Base-by-base conservation (phyloP, 2,888 invertebrate species). In the Loripinus fragilis region DNA sequence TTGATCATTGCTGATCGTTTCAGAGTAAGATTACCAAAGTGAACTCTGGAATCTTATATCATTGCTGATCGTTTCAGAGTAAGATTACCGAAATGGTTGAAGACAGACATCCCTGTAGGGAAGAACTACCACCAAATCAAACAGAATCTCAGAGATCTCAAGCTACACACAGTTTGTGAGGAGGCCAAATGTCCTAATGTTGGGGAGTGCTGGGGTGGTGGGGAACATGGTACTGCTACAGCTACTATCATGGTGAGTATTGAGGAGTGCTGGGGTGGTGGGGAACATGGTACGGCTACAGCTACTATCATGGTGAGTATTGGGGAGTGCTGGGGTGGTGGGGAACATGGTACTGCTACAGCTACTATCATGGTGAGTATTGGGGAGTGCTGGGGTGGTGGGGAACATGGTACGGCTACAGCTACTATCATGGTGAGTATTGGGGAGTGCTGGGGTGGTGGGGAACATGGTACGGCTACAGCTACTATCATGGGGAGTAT, bases 401-500 rank as follows among this genome's bases (percentile, higher is more conserved):
- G 98, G 20, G 96, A 97, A 91, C 95, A 97, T 94, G 97, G 97
- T 41, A 98, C 97, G 25, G 97, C 99, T n/a, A 99, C 99, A 30
- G 99, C 99, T 2, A 99, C 99, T 66, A 99, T 99, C 72, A 99
- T 99, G 99, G 98, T 98, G 94, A 90, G 87, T 38, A 38, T 8
- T 38, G 12, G 12, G n/a, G 99, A 99, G 94, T 99, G 99, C 94
- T 93, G 93, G 93, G 92, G 92, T 35, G 92, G 92, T 0, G 98
- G 98, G 20, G 96, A 97, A 91, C 95, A 97, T 94, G 97, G 97
- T 42, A 98, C 97, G 25, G 97, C 99, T n/a, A 99, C 99, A 30
- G 99, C 99, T 2, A 99, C 99, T 66, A 99, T 99, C 72, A 99
- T 93, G 99, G 99, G 92, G 99, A 99, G 94, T 99, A 99, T 99